Conservation (phyloP, 2,888 invertebrate genomes). For the Rhagonycha lutea region DNA sequence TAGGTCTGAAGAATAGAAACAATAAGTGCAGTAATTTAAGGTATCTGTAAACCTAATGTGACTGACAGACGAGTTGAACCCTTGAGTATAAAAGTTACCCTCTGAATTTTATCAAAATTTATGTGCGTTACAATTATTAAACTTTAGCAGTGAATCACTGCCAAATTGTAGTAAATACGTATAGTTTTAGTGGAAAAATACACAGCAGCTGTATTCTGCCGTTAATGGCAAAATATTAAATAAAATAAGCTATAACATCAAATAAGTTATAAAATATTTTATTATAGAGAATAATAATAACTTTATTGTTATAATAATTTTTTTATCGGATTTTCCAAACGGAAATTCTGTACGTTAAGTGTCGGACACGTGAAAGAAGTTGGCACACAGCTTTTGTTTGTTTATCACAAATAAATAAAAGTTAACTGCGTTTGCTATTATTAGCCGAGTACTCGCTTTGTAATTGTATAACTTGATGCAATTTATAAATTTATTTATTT, state of each 20-base stretch:
- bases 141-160: background rate
- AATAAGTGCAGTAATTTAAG: background rate
- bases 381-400: background rate
- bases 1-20: background rate
- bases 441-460: background rate
- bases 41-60: background rate
- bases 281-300: no score
- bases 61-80: background rate
- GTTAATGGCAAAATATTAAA: background rate
- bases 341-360: background rate
- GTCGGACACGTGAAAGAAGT: background rate
- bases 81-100: background rate
- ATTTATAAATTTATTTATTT: background rate
- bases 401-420: background rate
- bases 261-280: background rate
- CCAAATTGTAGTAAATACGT: background rate
- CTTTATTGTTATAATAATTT: background rate
- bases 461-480: background rate
- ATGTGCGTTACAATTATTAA: background rate
- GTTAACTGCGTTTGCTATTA: background rate
- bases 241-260: background rate
- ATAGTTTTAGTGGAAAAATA: background rate
- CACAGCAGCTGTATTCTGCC: background rate
- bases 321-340: background rate
- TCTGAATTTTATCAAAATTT: background rate